phyloP scores from a whole-genome alignment of 1,140 invertebrate genomes.

The Aleiodes sp. region DNA sequence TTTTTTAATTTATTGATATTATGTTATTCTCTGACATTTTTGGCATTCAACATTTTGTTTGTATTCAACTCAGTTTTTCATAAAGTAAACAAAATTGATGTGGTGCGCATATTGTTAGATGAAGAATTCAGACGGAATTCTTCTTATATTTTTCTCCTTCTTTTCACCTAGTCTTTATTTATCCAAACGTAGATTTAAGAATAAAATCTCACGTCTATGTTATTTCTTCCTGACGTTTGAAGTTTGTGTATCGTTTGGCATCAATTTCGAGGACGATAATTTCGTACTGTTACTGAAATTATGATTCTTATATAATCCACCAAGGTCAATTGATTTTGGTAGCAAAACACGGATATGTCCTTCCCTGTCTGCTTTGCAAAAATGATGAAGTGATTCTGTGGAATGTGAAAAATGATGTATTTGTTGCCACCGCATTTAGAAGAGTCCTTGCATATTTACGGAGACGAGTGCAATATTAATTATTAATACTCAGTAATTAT shows the following conservation, averaged over 20 bases:
- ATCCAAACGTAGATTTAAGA: not conserved
- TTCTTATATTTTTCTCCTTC: too few relatives aligned
- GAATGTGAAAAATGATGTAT: not conserved
- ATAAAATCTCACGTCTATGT: not conserved
- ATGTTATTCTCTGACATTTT: too few relatives aligned
- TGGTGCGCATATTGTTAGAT: too few relatives aligned
- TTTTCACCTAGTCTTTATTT: conserved; percentile 3
- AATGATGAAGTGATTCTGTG: not conserved
- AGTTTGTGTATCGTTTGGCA: not conserved
- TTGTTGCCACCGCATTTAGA: too few relatives aligned
- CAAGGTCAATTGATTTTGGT: not conserved
- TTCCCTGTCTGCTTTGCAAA: not conserved
- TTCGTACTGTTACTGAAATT: not conserved
- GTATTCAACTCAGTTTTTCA: too few relatives aligned
- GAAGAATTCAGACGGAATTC: too few relatives aligned
- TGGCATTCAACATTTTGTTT: too few relatives aligned
- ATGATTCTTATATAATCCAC: conserved; percentile 5
- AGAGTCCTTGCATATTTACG: too few relatives aligned
- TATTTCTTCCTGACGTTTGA: not conserved
- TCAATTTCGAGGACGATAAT: conserved; percentile 8
- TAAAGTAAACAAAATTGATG: too few relatives aligned
- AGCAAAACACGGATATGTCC: not conserved
- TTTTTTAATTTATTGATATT: too few relatives aligned
- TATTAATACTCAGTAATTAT: too few relatives aligned
- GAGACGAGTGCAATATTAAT: too few relatives aligned